A percentile compares a stretch with the other conserved stretches of the same genome.
phyloP scores from a whole-genome alignment of 2,113 vertebrate species.

The Pangasianodon hypophthalmus region DNA sequence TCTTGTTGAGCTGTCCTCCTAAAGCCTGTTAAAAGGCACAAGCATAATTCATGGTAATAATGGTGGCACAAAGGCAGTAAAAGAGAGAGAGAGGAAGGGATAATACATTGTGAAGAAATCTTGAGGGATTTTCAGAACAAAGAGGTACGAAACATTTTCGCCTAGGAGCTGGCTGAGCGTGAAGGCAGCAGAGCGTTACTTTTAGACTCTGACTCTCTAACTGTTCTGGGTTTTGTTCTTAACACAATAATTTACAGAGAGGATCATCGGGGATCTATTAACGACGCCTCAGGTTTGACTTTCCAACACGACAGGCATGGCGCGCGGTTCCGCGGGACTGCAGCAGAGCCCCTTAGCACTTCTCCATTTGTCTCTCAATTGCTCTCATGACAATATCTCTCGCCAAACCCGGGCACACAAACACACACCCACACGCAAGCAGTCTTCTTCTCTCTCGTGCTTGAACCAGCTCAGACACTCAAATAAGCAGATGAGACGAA shows the following conservation, averaged over 20 bases:
- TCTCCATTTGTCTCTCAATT: conserved; percentile 60
- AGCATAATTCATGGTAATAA: conserved; percentile 39
- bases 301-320: conserved; percentile 54
- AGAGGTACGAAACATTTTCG: conserved; percentile 17
- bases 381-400: conserved; percentile 55
- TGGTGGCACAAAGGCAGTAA: conserved; percentile 18
- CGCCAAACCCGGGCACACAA: conserved; percentile 35
- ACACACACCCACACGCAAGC: conserved; percentile 37
- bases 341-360: conserved; percentile 66
- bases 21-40: conserved; percentile 38
- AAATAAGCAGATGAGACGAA: not conserved
- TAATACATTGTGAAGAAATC: conserved; percentile 11
- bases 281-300: conserved; percentile 69
- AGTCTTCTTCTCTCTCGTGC: not conserved
- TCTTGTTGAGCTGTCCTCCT: conserved; percentile 44
- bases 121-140: conserved; percentile 38
- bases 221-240: conserved; percentile 67
- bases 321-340: conserved; percentile 56
- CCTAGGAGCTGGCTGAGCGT: conserved; percentile 25
- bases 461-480: not conserved
- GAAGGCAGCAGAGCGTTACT: conserved; percentile 39
- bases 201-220: conserved; percentile 28
- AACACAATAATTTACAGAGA: conserved; percentile 67
- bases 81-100: conserved; percentile 23
- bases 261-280: conserved; percentile 67